These are phyloP conservation scores for Paradoxurus hermaphroditus DNA, from an alignment of 2,113 vertebrate species.

Conservation along the genomic window DNA sequence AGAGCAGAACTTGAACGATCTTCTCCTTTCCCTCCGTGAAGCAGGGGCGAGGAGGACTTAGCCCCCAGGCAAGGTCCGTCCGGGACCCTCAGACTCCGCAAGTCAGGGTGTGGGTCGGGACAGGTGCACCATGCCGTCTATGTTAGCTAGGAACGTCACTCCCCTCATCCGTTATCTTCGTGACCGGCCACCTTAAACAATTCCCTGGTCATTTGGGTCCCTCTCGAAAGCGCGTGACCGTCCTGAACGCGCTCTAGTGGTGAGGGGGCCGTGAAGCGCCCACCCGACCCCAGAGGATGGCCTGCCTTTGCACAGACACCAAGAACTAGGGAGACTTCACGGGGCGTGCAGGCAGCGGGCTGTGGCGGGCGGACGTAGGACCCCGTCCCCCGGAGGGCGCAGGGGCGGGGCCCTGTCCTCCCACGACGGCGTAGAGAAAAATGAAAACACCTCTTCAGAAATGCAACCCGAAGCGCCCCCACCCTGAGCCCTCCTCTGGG, in stretches of 20 bases:
- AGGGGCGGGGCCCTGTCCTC: rapidly evolving
- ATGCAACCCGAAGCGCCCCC: rapidly evolving
- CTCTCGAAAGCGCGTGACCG: not conserved
- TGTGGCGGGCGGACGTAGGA: rapidly evolving
- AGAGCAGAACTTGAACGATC: not conserved
- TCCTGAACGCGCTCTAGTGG: not conserved
- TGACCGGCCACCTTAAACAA: rapidly evolving
- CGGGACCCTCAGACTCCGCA: rapidly evolving
- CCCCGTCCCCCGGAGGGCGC: too few relatives aligned
- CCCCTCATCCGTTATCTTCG: rapidly evolving
- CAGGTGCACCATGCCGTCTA: rapidly evolving
- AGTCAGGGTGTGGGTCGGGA: rapidly evolving
- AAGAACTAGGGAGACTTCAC: rapidly evolving
- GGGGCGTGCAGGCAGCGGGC: not conserved
- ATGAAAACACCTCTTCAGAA: too few relatives aligned
- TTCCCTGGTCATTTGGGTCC: not conserved
- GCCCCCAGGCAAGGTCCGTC: not conserved
- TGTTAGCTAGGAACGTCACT: rapidly evolving
- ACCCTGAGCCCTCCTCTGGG: not conserved
- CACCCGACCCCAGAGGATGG: too few relatives aligned
- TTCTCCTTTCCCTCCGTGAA: not conserved
- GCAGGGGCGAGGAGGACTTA: rapidly evolving
- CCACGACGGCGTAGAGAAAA: not conserved
- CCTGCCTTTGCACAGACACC: not conserved
- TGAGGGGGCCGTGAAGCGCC: not conserved